Percentiles rank a stretch among this genome's conserved stretches.
These are phyloP conservation scores for Stomatorhinus ivindoensis DNA, from an alignment of 2,113 vertebrate genomes.

Conservation along the genomic window DNA sequence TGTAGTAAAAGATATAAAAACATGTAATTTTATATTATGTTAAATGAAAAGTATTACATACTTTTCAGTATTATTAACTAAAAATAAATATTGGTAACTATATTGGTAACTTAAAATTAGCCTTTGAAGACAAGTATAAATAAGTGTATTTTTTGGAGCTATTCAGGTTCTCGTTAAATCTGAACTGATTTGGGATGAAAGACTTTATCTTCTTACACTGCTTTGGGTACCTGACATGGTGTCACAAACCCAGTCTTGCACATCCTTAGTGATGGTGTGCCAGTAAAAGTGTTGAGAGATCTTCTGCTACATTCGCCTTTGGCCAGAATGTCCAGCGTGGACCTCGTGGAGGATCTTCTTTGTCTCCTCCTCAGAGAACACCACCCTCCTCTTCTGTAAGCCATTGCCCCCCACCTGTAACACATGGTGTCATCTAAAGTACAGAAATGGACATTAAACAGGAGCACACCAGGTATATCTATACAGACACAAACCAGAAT, in stretches of 20 bases:
- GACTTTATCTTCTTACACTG: too few relatives aligned
- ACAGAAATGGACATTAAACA: neutral
- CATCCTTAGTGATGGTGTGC: neutral
- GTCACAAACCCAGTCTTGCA: neutral
- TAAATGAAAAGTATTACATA: neutral
- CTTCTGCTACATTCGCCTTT: too few relatives aligned
- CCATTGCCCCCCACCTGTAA: neutral
- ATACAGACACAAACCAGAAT: neutral
- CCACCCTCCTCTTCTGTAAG: neutral
- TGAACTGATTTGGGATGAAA: too few relatives aligned
- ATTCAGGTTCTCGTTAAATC: too few relatives aligned
- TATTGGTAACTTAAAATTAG: too few relatives aligned
- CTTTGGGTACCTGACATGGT: neutral
- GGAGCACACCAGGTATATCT: neutral
- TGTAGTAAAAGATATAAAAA: neutral
- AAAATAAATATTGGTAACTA: neutral
- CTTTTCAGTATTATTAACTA: neutral
- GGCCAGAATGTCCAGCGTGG: neutral
- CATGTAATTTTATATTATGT: neutral
- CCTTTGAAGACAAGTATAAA: neutral
- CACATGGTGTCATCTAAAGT: neutral
- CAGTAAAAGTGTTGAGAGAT: too few relatives aligned
- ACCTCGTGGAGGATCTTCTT: neutral
- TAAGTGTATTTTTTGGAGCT: neutral
- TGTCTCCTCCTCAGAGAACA: neutral